phyloP scores from a whole-genome alignment of 2,888 invertebrate genomes.

The Tetanocera ferruginea region DNA sequence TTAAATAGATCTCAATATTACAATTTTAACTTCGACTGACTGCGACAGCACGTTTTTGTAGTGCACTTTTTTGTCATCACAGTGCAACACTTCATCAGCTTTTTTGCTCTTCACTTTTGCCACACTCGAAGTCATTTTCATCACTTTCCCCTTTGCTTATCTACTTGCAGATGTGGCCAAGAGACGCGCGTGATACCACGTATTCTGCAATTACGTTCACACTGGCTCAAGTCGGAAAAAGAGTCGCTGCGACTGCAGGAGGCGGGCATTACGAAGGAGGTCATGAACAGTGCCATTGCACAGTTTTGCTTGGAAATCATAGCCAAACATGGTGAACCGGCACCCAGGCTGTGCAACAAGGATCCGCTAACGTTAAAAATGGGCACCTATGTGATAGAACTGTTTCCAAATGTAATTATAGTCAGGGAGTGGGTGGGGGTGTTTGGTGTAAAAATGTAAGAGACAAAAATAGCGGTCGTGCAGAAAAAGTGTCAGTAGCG shows the following conservation, averaged over 20 bases:
- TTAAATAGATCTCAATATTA: no score
- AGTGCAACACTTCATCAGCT: neutral
- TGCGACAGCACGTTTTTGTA: no score
- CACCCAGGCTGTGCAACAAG: constrained; percentile 96
- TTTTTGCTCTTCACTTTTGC: neutral
- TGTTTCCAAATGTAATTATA: constrained; percentile 86
- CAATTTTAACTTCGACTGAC: no score
- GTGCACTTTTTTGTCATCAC: no score
- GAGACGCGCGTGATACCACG: constrained; percentile 97
- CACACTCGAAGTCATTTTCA: neutral
- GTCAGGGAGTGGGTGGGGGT: neutral
- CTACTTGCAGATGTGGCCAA: constrained; percentile 86
- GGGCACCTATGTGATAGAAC: constrained; percentile 92
- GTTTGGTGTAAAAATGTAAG: neutral
- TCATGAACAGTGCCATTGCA: constrained; percentile 95
- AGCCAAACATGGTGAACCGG: constrained; percentile 95
- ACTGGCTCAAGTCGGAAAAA: constrained; percentile 94
- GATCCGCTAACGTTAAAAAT: constrained; percentile 98
- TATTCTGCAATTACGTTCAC: constrained; percentile 93
- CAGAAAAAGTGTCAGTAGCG: neutral
- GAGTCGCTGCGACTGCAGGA: constrained; percentile 91
- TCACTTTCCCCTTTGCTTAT: constrained; percentile 49
- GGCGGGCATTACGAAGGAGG: constrained; percentile 93
- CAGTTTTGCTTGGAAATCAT: constrained; percentile 97
- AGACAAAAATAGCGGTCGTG: neutral